Evolutionary conservation across 64 coral and sea anemone species (phyloP), one percentile per base, ranked within the genome.

Genomic region (Actinia equina): DNA sequence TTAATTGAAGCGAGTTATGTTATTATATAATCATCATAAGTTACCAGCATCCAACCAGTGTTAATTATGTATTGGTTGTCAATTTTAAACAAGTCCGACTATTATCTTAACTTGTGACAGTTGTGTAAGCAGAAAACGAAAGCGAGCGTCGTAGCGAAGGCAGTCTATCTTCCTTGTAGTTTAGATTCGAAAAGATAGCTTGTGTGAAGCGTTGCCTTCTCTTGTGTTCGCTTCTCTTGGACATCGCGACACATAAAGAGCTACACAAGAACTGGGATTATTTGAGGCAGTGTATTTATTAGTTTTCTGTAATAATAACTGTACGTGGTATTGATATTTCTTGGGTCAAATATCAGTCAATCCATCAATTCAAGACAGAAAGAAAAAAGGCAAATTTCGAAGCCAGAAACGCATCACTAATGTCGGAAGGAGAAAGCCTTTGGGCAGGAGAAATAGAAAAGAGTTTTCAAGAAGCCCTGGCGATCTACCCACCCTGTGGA

Each of bases 401-500:
- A 12, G 5, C 46, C 25, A 9, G 0, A 1, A 44, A 13, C 16
- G n/a, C 17, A 43, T 9, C 43, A 49, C 9, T 13, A 65, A 85
- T 85, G 44, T 77, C 76, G 45, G 97, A 99, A 84, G 91, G 83
- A 9, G 97, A 99, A 23, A 88, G 97, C 0, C 87, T 99, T 22
- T 99, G 97, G 97, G 86, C 97, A 20, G 97, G 97, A 19, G 97
- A 99, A 43, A 99, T 99, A 52, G 97, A 99, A 59, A 92, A 92
- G 77, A 99, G 97, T 77, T 99, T 99, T 61, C 97, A 99, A 93
- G 97, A 99, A 43, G 97, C 97, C n/a, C 71, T 99, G 23, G 97
- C 97, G 17, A 99, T 99, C 61, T 99, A 99, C 90, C 97, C 97
- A 41, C 97, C 97, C 0, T 99, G 97, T 46, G 97, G 97, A 85